Evolutionary conservation across 2,113 vertebrate genomes (phyloP).

Genomic region (Chloropsis cyanopogon): DNA sequence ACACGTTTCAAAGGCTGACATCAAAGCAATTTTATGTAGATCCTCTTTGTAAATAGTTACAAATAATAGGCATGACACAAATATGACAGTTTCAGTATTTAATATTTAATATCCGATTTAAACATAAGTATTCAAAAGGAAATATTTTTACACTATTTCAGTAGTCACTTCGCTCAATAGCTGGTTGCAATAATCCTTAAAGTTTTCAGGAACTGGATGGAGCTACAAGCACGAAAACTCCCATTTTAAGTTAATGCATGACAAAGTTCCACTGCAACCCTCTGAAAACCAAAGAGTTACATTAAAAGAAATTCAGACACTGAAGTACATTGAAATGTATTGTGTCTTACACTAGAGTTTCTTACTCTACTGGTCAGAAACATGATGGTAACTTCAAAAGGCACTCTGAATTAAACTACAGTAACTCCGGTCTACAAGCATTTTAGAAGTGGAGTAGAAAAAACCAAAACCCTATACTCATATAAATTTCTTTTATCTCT

Average conservation of each 20-base stretch:
- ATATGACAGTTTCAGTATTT: slow-evolving; percentile 42
- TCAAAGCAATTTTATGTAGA: slow-evolving; percentile 43
- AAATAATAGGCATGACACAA: slow-evolving; percentile 53
- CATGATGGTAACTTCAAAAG: slow-evolving; percentile 38
- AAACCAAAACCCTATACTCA: neutral
- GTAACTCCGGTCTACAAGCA: slow-evolving; percentile 24
- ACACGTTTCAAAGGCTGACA: slow-evolving; percentile 32
- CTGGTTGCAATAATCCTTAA: neutral
- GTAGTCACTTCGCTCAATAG: slow-evolving; percentile 40
- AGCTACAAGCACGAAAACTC: neutral
- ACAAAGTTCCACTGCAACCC: neutral
- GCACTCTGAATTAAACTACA: slow-evolving; percentile 46
- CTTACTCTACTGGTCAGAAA: neutral
- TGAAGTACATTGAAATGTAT: slow-evolving; percentile 23
- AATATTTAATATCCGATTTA: slow-evolving; percentile 59
- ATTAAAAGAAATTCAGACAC: slow-evolving; percentile 16
- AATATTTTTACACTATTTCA: slow-evolving; percentile 41
- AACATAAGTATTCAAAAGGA: slow-evolving; percentile 42
- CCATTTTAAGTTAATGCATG: slow-evolving; percentile 3
- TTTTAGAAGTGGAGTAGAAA: slow-evolving; percentile 36
- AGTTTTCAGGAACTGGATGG: neutral
- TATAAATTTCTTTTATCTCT: slow-evolving; percentile 36
- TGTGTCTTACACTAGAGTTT: slow-evolving; percentile 19
- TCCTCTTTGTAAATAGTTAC: slow-evolving; percentile 45
- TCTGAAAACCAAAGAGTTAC: neutral